phyloP scores from a whole-genome alignment of 2,888 invertebrate genomes.

The Hecatera dysodea region DNA sequence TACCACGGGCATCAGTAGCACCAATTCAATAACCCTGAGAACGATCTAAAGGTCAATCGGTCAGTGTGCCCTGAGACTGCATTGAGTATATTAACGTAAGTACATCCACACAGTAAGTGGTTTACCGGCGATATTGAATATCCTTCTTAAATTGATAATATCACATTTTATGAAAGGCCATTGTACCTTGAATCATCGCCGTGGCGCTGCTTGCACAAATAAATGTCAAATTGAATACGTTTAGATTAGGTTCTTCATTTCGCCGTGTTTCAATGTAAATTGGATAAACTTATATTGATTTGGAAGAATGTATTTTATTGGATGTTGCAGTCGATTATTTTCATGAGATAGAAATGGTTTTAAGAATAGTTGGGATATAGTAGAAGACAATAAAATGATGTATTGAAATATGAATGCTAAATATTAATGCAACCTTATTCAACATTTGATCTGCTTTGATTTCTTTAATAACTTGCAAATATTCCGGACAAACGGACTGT shows the following conservation, averaged over 20 bases:
- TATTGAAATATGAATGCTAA: neutral
- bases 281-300: constrained; percentile 10
- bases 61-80: constrained; percentile 37
- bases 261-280: neutral
- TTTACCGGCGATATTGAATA: constrained; percentile 46
- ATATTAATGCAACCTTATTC: neutral
- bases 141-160: constrained; percentile 40
- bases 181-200: constrained; percentile 7
- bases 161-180: constrained; percentile 22
- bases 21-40: constrained; percentile 45
- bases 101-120: constrained; percentile 15
- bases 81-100: constrained; percentile 24
- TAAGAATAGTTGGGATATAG: neutral
- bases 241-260: neutral
- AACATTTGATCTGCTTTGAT: neutral
- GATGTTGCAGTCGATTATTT: constrained; percentile 5
- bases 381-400: too few relatives aligned
- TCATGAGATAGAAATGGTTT: neutral
- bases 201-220: neutral
- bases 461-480: neutral
- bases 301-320: constrained; percentile 37
- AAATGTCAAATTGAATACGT: constrained; percentile 17
- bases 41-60: constrained; percentile 54
- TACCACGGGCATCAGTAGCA: constrained; percentile 14
- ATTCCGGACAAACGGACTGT: too few relatives aligned